Evolutionary conservation across 1,140 invertebrate species (phyloP).

Genomic region (Neelides sp.): DNA sequence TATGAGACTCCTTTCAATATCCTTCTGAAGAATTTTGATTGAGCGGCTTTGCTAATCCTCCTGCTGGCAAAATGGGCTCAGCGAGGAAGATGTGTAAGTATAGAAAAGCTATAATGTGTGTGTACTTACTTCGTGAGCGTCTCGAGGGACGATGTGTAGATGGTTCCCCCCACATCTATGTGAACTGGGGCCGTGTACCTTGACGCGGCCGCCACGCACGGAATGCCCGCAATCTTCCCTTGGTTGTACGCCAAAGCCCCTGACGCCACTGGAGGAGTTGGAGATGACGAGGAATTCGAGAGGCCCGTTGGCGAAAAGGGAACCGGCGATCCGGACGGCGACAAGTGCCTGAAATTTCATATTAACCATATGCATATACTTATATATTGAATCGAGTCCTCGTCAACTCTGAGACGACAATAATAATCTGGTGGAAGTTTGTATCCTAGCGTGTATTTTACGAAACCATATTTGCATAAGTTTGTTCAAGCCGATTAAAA

Average conservation of each 20-base stretch:
- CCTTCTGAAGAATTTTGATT: no score
- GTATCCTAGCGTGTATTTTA: no score
- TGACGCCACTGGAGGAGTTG: conserved; percentile 39
- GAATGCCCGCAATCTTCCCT: conserved; percentile 67
- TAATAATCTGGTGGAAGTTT: no score
- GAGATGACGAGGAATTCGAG: conserved; percentile 52
- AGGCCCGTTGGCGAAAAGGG: conserved; percentile 45
- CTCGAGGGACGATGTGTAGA: conserved; percentile 90
- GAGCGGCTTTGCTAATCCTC: no score
- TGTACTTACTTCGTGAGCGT: conserved; percentile 85
- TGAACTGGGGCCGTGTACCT: conserved; percentile 89
- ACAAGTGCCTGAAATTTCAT: conserved; percentile 44
- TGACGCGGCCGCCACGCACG: conserved; percentile 79
- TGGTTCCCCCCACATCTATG: conserved; percentile 91
- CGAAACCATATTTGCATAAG: no score
- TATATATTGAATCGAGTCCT: no score
- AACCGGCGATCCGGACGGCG: conserved; percentile 50
- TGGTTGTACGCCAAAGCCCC: conserved; percentile 40
- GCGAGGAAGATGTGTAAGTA: no score
- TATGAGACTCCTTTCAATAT: no score
- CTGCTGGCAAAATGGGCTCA: no score
- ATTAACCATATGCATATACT: background rate
- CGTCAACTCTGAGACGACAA: no score
- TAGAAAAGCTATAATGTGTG: background rate
- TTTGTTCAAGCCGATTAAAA: no score